phyloP scores from a whole-genome alignment of 1,140 invertebrate genomes.

The Hestina assimilis region DNA sequence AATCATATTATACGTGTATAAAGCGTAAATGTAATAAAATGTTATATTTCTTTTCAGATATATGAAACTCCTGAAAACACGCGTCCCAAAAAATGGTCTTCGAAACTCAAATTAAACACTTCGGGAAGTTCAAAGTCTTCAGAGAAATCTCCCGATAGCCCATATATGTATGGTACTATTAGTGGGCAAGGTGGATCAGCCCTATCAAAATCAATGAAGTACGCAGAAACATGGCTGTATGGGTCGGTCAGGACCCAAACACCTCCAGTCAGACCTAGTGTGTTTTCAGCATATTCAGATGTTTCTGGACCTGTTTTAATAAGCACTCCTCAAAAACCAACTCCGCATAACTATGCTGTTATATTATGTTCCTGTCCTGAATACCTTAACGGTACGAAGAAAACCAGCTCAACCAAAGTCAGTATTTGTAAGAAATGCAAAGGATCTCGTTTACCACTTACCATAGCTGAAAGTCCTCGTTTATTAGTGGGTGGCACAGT shows the following conservation, averaged over 20 bases:
- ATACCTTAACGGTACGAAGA: conserved; percentile 85
- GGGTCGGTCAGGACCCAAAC: conserved; percentile 84
- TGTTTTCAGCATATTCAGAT: conserved; percentile 77
- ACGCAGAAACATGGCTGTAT: conserved; percentile 90
- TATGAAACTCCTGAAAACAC: conserved; percentile 62
- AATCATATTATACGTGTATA: neutral
- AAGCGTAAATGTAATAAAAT: neutral
- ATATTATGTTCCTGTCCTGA: conserved; percentile 88
- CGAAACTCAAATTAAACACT: conserved; percentile 67
- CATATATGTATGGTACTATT: conserved; percentile 72
- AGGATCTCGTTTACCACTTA: conserved; percentile 83
- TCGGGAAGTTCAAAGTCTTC: conserved; percentile 67
- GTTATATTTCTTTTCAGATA: conserved; percentile 56
- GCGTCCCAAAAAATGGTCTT: conserved; percentile 72
- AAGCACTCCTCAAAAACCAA: conserved; percentile 74
- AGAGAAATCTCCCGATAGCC: conserved; percentile 69
- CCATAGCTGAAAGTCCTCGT: conserved; percentile 73
- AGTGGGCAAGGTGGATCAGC: conserved; percentile 78
- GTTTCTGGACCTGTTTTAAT: conserved; percentile 78
- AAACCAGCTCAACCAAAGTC: conserved; percentile 83
- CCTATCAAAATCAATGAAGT: conserved; percentile 89
- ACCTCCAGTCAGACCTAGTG: conserved; percentile 74
- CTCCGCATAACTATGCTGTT: conserved; percentile 80
- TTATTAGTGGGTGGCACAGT: conserved; percentile 79
- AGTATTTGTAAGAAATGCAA: conserved; percentile 88